A percentile compares a stretch with the other conserved stretches of the same genome.
Evolutionary conservation across 2,113 vertebrate species (phyloP).

Genomic region (Amazona guildingii): DNA sequence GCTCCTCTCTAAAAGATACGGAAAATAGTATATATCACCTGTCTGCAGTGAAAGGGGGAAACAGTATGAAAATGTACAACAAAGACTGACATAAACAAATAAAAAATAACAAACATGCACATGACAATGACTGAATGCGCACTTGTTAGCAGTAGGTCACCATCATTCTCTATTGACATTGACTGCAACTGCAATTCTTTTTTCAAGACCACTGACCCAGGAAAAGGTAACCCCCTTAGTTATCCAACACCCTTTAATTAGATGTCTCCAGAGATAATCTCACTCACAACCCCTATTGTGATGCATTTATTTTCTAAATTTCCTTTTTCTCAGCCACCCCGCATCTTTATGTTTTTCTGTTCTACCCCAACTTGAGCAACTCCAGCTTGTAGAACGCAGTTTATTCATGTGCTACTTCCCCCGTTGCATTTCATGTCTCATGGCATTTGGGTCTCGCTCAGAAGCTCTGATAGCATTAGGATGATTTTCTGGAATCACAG

Average conservation of each 20-base stretch:
- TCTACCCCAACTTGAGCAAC: neutral
- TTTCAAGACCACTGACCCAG: constrained; percentile 59
- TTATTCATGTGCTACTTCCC: neutral
- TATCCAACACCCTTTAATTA: constrained; percentile 46
- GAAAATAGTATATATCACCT: neutral
- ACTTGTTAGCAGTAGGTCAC: constrained; percentile 46
- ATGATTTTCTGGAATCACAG: neutral
- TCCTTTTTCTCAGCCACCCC: neutral
- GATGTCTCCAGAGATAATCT: constrained; percentile 46
- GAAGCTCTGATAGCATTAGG: neutral
- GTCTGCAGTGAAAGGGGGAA: neutral
- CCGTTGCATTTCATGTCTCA: neutral
- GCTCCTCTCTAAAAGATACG: neutral
- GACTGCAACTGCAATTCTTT: constrained; percentile 28
- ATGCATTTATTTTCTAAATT: constrained; percentile 30
- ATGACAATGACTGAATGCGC: constrained; percentile 30
- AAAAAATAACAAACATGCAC: constrained; percentile 36
- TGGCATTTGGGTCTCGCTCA: neutral
- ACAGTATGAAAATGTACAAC: neutral
- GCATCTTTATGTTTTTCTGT: neutral
- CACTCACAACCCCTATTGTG: neutral
- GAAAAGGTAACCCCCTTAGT: constrained; percentile 50
- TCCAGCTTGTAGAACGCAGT: neutral
- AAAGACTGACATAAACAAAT: neutral
- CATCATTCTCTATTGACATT: constrained; percentile 38